phyloP scores from a whole-genome alignment of 2,797 vertebrate genomes.

The Hylomyscus alleni region DNA sequence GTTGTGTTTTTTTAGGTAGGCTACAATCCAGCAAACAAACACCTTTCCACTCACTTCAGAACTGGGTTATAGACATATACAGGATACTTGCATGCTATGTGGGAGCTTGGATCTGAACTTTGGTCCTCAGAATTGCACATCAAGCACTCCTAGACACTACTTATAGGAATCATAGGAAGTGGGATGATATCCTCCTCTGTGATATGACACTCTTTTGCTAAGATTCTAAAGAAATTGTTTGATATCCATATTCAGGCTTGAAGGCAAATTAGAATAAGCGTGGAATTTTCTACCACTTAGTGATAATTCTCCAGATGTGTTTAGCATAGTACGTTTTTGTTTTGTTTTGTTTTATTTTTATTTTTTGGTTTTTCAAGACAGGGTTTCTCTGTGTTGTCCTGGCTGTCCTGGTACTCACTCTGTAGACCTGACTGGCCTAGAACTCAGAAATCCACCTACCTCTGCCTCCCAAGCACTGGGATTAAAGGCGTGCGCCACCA shows the following conservation, averaged over 20 bases:
- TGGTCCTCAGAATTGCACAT: background rate
- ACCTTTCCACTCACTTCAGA: background rate
- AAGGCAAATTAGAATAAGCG: constrained; percentile 60
- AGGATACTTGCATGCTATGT: background rate
- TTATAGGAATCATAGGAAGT: constrained; percentile 16
- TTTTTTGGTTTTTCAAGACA: no score
- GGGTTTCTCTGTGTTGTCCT: no score
- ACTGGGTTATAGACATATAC: background rate
- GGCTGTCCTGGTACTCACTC: no score
- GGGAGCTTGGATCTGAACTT: background rate
- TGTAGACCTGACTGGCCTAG: no score
- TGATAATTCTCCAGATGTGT: constrained; percentile 59
- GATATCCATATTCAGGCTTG: constrained; percentile 52
- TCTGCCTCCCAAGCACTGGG: no score
- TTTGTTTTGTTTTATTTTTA: no score
- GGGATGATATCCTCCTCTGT: constrained; percentile 36
- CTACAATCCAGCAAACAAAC: background rate
- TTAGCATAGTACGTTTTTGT: constrained; percentile 60
- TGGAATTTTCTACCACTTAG: constrained; percentile 58
- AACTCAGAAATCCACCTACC: no score
- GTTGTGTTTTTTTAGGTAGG: background rate
- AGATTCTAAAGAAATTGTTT: constrained; percentile 61
- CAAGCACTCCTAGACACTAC: background rate
- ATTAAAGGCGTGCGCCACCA: no score
- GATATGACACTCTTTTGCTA: constrained; percentile 10